Evolutionary conservation across 2,888 invertebrate genomes (phyloP), one percentile per base, ranked within the genome.

Genomic region (Lithophane leautieri): DNA sequence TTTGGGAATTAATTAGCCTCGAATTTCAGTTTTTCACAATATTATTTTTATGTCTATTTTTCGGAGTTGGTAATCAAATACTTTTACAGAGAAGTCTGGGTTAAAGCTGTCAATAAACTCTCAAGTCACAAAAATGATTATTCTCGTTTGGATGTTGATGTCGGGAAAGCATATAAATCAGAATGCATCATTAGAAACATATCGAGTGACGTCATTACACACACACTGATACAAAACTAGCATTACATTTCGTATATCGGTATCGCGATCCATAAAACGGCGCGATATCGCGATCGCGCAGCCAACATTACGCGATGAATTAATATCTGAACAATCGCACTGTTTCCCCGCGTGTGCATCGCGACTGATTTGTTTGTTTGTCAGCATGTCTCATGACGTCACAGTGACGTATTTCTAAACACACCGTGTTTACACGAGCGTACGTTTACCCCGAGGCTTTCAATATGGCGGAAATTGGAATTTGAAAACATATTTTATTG

Each of bases 261-360:
- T 85, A 86, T 87, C 85, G 90, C 91, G 91, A 93, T 94, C 92
- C 91, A 94, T 94, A 94, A 94, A 91, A 92, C 91, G 91, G 91
- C 91, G 92, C 91, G 91, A 93, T 94, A 94, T 93, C 92, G 89
- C 91, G 91, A 92, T 93, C 88, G 89, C 82, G 86, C 88, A 89
- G 88, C 92, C 88, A 91, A 91, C 93, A 93, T 93, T 94, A 92
- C 93, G 91, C 92, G 91, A 90, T 86, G 89, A 92, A 92, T 93
- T 93, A 94, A 94, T 94, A 94, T 93, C 92, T 90, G 93, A 91
- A 93, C 94, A 93, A 93, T 92, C 91, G 90, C 87, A 88, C 70
- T 91, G 88, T 93, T 92, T 93, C 92, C 89, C 91, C 87, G 92
- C 89, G 92, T 87, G 84, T 89, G 89, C 89, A 90, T 84, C 78